Conservation (phyloP, 2,797 vertebrate species). For the Siniperca obscura region DNA sequence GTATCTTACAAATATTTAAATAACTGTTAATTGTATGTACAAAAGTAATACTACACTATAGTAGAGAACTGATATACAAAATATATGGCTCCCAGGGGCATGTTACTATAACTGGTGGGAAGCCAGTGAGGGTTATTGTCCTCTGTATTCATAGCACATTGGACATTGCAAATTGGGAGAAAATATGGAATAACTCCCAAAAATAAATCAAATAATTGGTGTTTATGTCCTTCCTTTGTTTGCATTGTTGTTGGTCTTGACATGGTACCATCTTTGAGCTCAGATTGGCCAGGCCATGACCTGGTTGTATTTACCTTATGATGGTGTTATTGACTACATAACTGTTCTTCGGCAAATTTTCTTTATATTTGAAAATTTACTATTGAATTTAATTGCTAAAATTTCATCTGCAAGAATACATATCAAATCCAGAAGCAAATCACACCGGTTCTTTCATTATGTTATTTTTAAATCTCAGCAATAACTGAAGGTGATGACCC, state of each 20-base stretch:
- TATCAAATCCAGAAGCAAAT: neutral
- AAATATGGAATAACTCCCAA: neutral
- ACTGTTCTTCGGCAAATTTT: neutral
- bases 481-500: slow-evolving; percentile 10
- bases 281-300: neutral
- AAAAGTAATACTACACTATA: neutral
- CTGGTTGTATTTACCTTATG: neutral
- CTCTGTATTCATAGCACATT: neutral
- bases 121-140: neutral
- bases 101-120: neutral
- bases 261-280: neutral
- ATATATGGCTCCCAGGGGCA: neutral
- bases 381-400: neutral
- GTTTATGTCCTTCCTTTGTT: neutral
- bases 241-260: neutral
- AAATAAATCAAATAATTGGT: neutral
- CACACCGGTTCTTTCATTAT: slow-evolving; percentile 9
- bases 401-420: too few species aligned
- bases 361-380: neutral
- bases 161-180: neutral
- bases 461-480: neutral
- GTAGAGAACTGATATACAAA: neutral
- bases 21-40: too few species aligned
- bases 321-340: neutral
- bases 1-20: too few species aligned